phyloP scores from a whole-genome alignment of 1,140 invertebrate species.

The Venturia canescens region DNA sequence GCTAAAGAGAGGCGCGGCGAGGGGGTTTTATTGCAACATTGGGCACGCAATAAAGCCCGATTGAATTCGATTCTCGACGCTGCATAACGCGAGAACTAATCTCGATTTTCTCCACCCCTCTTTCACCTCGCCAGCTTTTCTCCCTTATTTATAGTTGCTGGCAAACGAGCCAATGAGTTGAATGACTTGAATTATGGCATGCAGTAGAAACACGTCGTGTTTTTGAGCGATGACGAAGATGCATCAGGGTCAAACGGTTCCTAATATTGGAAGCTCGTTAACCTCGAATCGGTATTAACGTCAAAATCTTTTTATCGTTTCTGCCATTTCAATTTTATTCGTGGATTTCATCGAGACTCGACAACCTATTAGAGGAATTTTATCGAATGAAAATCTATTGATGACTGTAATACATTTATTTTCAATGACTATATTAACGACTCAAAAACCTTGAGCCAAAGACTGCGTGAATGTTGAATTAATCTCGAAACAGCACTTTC shows the following conservation, averaged over 20 bases:
- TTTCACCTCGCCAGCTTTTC: background rate
- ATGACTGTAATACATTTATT: no score
- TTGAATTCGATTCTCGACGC: constrained; percentile 1
- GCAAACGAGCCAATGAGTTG: constrained; percentile 24
- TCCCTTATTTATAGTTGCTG: constrained; percentile 22
- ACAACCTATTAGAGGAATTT: background rate
- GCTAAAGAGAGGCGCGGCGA: background rate
- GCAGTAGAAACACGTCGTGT: background rate
- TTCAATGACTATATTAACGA: no score
- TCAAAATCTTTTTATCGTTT: background rate
- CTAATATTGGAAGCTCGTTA: constrained; percentile 15
- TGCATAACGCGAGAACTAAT: constrained; percentile 10
- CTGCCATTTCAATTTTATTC: background rate
- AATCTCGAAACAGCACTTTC: no score
- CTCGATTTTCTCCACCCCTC: background rate
- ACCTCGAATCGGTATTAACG: background rate
- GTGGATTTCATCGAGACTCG: background rate
- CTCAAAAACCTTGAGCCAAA: no score
- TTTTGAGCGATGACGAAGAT: constrained; percentile 18
- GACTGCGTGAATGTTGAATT: no score
- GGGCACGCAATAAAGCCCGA: constrained; percentile 16
- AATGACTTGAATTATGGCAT: constrained; percentile 19
- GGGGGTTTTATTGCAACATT: constrained; percentile 12
- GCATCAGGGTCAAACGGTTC: background rate
- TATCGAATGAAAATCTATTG: no score